Percentiles rank a stretch among this genome's conserved stretches.
Evolutionary conservation across 2,113 vertebrate genomes (phyloP).

Genomic region (Ptilonorhynchus violaceus): DNA sequence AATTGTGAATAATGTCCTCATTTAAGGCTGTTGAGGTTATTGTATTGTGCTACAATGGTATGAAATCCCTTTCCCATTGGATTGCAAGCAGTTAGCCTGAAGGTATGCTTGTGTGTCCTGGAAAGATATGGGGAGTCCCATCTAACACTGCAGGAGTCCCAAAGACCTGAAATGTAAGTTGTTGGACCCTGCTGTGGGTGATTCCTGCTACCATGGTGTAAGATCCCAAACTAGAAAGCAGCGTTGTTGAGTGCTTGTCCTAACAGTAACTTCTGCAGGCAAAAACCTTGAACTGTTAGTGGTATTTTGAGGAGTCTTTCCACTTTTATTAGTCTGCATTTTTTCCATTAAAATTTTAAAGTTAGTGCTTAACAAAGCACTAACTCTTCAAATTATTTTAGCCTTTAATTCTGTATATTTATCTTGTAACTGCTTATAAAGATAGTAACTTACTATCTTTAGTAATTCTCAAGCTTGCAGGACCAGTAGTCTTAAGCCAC

Average conservation of each 20-base stretch:
- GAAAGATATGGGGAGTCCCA: not conserved
- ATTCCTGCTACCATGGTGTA: not conserved
- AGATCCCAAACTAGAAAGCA: not conserved
- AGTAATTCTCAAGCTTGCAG: not conserved
- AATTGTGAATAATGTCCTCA: not conserved
- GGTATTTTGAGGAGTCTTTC: not conserved
- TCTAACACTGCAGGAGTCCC: not conserved
- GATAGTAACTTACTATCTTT: not conserved
- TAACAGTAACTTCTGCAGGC: not conserved
- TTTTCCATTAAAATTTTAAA: not conserved
- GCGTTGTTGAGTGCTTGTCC: fast-evolving
- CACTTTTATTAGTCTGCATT: not conserved
- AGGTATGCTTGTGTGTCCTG: not conserved
- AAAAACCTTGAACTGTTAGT: not conserved
- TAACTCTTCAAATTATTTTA: not conserved
- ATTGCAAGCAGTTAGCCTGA: not conserved
- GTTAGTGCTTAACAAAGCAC: not conserved
- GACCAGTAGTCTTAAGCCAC: not conserved
- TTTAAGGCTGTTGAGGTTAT: not conserved
- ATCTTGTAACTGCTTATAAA: not conserved
- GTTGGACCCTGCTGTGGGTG: not conserved
- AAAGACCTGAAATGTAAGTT: not conserved
- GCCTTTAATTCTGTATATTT: not conserved
- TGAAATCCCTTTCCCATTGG: not conserved
- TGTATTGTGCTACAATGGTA: fast-evolving